A percentile compares a stretch with the other conserved stretches of the same genome.
These are phyloP conservation scores for Diabrotica balteata DNA, from an alignment of 2,888 invertebrate genomes.

Conservation along the genomic window DNA sequence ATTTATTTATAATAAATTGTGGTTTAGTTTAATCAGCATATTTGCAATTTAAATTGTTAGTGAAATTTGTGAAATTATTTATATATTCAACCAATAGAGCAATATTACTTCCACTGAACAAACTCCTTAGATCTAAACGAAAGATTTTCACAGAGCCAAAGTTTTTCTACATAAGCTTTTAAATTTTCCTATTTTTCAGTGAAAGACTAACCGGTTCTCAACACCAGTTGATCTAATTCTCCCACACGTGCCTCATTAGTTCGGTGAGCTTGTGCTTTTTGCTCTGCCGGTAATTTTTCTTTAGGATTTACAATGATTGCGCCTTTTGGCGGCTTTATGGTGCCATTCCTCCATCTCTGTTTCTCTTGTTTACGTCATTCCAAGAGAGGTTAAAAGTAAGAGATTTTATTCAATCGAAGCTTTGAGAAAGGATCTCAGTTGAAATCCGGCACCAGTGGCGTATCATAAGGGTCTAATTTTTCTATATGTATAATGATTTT, in stretches of 20 bases:
- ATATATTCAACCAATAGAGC: no score
- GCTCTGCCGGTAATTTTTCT: constrained; percentile 30
- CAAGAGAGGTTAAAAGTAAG: constrained; percentile 27
- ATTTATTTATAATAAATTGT: no score
- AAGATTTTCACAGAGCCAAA: not conserved
- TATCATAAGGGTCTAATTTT: no score
- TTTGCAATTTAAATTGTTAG: no score
- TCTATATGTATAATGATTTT: no score
- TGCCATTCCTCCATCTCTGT: constrained; percentile 31
- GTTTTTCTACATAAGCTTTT: no score
- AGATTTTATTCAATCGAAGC: constrained; percentile 32
- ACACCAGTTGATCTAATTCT: constrained; percentile 15
- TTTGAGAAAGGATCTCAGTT: not conserved
- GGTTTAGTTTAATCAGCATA: no score
- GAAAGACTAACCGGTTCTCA: not conserved
- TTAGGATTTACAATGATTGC: constrained; percentile 36
- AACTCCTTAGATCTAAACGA: no score
- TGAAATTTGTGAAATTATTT: no score
- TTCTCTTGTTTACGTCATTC: constrained; percentile 35
- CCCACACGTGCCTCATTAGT: constrained; percentile 13
- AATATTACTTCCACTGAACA: no score
- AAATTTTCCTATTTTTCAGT: no score
- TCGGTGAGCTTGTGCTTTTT: constrained; percentile 15
- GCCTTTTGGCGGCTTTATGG: constrained; percentile 38
- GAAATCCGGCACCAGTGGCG: not conserved